Conservation (phyloP, 64 coral and sea anemone species). For the Trachythela sp. region DNA sequence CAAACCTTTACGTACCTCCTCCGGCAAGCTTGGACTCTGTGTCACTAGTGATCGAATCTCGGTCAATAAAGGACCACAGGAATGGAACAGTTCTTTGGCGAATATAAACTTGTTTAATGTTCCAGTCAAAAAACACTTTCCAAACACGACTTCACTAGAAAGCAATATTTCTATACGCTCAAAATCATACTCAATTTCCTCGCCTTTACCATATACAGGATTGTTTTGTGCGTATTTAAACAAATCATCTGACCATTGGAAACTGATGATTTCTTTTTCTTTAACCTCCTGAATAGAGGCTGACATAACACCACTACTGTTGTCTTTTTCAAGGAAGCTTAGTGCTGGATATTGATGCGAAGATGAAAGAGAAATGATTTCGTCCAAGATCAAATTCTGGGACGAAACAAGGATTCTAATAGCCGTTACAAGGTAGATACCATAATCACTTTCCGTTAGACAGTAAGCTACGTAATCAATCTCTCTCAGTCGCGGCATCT, state of each 20-base stretch:
- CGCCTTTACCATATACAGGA: constrained; percentile 66
- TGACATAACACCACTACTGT: constrained; percentile 26
- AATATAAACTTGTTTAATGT: constrained; percentile 59
- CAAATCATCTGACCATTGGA: constrained; percentile 61
- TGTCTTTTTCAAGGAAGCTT: constrained; percentile 44
- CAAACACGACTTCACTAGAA: constrained; percentile 46
- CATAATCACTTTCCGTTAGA: constrained; percentile 61
- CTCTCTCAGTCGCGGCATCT: constrained; percentile 60
- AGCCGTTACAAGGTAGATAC: constrained; percentile 54
- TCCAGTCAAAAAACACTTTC: constrained; percentile 61
- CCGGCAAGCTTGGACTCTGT: constrained; percentile 48
- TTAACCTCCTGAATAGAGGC: constrained; percentile 59
- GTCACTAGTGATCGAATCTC: constrained; percentile 47
- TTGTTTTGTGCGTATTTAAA: constrained; percentile 55
- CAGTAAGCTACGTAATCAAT: constrained; percentile 58
- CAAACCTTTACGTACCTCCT: constrained; percentile 36
- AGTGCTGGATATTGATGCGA: constrained; percentile 42
- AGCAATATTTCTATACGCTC: constrained; percentile 68
- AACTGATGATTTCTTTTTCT: constrained; percentile 61
- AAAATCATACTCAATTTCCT: constrained; percentile 66
- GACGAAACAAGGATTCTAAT: constrained; percentile 44
- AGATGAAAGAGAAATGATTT: constrained; percentile 44
- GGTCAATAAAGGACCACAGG: constrained; percentile 55
- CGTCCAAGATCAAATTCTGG: constrained; percentile 60
- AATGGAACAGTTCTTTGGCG: constrained; percentile 75